Percentiles rank a stretch among this genome's conserved stretches.
These are phyloP conservation scores for Aphidius colemani DNA, from an alignment of 2,888 invertebrate genomes.

Conservation along the genomic window DNA sequence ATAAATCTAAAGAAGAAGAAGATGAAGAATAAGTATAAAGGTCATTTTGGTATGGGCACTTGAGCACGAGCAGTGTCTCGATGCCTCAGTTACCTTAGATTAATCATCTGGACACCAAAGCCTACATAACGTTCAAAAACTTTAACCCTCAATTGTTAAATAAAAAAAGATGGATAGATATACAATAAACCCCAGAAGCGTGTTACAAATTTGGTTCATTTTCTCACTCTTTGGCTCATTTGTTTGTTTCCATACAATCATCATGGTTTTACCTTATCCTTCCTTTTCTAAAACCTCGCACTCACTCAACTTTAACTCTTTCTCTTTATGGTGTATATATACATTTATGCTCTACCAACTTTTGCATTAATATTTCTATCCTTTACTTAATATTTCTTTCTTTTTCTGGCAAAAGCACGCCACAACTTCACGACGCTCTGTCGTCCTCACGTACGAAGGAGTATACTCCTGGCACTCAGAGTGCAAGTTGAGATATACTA, in stretches of 20 bases:
- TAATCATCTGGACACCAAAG: slow-evolving; percentile 31
- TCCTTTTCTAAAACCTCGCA: slow-evolving; percentile 17
- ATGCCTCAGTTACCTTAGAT: slow-evolving; percentile 31
- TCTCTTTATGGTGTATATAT: neutral
- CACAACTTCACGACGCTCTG: slow-evolving; percentile 4
- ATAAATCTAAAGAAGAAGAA: slow-evolving; percentile 4
- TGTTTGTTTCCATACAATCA: slow-evolving; percentile 20
- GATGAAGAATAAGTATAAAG: slow-evolving; percentile 10
- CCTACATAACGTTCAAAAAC: slow-evolving; percentile 24
- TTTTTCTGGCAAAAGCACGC: slow-evolving; percentile 10
- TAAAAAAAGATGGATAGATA: slow-evolving; percentile 11
- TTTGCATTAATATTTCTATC: neutral
- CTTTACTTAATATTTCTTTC: slow-evolving; percentile 18
- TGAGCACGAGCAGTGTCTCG: slow-evolving; percentile 10
- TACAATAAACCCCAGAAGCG: slow-evolving; percentile 30
- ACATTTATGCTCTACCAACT: too few relatives aligned
- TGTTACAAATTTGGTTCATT: too few relatives aligned
- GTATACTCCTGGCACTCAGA: neutral
- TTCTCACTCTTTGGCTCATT: slow-evolving; percentile 20
- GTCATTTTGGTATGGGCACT: slow-evolving; percentile 1
- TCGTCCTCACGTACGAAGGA: neutral
- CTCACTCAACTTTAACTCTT: slow-evolving; percentile 6
- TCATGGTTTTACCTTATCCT: neutral
- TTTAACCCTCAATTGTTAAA: slow-evolving; percentile 31
- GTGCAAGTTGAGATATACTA: slow-evolving; percentile 12